Evolutionary conservation across 2,113 vertebrate species (phyloP).

Genomic region (Riparia riparia): DNA sequence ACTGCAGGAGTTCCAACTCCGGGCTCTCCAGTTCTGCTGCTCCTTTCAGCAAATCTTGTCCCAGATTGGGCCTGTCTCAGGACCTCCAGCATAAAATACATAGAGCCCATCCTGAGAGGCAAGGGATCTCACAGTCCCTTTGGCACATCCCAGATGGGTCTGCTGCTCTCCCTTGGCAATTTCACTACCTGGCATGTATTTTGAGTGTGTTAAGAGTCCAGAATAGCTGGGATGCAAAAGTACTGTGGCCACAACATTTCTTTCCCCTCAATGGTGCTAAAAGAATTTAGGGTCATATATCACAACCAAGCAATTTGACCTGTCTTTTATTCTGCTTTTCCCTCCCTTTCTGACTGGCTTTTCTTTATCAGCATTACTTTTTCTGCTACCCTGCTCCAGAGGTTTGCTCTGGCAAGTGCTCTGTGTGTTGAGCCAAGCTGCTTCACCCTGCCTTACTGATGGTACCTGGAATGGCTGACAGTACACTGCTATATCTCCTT

Average conservation of each 20-base stretch:
- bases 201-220: not conserved
- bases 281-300: not conserved
- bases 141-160: not conserved
- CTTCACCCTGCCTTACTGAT: not conserved
- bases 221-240: not conserved
- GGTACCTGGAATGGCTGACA: conserved; percentile 1
- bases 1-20: not conserved
- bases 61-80: not conserved
- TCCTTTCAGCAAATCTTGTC: not conserved
- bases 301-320: not conserved
- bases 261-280: not conserved
- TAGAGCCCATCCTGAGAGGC: not conserved
- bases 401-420: not conserved
- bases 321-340: not conserved
- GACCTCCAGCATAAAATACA: not conserved
- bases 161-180: not conserved
- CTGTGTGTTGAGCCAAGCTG: not conserved
- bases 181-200: not conserved
- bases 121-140: not conserved
- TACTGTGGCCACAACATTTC: not conserved
- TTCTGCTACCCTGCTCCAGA: not conserved
- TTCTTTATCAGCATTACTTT: not conserved
- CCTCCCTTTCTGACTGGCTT: not conserved
- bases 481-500: not conserved
- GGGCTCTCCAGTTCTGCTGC: not conserved